These are phyloP conservation scores for Plecotus auritus DNA, from an alignment of 2,113 vertebrate genomes.

Conservation along the genomic window DNA sequence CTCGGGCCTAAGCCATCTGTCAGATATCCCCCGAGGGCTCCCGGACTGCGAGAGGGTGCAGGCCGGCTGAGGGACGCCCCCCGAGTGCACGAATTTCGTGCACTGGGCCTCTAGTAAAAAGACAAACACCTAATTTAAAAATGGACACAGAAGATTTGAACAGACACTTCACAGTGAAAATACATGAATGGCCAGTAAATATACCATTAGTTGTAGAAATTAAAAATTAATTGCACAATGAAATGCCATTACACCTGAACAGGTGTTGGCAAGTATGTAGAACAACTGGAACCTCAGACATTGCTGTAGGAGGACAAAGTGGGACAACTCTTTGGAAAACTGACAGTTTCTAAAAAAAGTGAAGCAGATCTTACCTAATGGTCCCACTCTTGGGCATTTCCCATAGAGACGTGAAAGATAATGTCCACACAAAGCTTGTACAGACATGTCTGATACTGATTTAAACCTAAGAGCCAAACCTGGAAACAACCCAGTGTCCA, in stretches of 20 bases:
- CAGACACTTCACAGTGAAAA: not conserved
- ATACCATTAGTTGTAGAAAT: not conserved
- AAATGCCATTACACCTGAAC: not conserved
- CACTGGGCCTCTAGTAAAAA: not conserved
- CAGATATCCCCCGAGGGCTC: too few species aligned
- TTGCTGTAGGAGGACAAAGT: not conserved
- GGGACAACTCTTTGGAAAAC: not conserved
- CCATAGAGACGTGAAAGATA: not conserved
- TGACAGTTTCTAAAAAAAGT: not conserved
- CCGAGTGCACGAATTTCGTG: too few species aligned
- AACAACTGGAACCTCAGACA: not conserved
- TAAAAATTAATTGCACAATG: not conserved
- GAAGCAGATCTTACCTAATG: not conserved
- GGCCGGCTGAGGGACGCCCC: too few species aligned
- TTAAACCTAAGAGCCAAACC: not conserved
- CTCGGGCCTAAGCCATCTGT: too few species aligned
- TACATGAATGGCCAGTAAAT: not conserved
- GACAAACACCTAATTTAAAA: not conserved
- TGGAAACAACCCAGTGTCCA: not conserved
- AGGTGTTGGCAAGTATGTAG: not conserved
- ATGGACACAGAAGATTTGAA: not conserved
- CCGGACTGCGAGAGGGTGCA: too few species aligned
- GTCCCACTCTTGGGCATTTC: not conserved
- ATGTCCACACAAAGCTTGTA: not conserved
- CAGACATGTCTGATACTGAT: not conserved